Evolutionary conservation across 2,888 invertebrate species (phyloP).

Genomic region (Eupithecia pulchellata): DNA sequence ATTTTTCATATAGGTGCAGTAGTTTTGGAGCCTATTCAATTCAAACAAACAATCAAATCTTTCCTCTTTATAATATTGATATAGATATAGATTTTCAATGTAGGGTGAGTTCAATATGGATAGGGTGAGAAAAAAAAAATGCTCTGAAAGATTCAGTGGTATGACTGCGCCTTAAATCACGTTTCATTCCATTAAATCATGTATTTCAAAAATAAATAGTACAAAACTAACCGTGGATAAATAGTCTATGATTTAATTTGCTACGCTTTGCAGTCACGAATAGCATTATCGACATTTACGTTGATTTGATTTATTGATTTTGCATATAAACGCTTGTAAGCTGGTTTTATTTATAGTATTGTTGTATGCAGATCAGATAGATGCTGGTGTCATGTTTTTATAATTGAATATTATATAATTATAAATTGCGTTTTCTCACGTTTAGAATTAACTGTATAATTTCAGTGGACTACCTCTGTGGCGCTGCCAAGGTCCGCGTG

Average conservation of each 20-base stretch:
- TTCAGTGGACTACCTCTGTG: neutral
- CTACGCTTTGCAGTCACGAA: slow-evolving; percentile 50
- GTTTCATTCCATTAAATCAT: slow-evolving; percentile 9
- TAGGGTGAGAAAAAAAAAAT: neutral
- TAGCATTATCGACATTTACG: slow-evolving; percentile 11
- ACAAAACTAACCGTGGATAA: slow-evolving; percentile 40
- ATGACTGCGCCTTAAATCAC: slow-evolving; percentile 4
- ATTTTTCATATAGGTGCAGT: no score
- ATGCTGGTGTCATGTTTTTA: neutral
- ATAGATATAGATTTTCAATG: no score
- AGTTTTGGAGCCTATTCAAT: no score
- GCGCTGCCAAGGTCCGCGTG: neutral
- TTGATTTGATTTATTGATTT: slow-evolving; percentile 15
- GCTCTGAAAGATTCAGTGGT: neutral
- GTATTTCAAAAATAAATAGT: slow-evolving; percentile 18
- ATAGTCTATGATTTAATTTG: slow-evolving; percentile 47
- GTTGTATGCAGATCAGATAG: neutral
- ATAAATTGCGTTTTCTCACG: neutral
- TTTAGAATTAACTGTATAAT: neutral
- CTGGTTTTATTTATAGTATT: slow-evolving; percentile 1
- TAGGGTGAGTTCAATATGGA: no score
- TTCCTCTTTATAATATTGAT: neutral
- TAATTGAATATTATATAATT: neutral
- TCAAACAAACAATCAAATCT: no score
- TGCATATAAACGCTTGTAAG: neutral